Conservation (phyloP, 2,888 invertebrate genomes). For the Hermaeophaga mercurialis region DNA sequence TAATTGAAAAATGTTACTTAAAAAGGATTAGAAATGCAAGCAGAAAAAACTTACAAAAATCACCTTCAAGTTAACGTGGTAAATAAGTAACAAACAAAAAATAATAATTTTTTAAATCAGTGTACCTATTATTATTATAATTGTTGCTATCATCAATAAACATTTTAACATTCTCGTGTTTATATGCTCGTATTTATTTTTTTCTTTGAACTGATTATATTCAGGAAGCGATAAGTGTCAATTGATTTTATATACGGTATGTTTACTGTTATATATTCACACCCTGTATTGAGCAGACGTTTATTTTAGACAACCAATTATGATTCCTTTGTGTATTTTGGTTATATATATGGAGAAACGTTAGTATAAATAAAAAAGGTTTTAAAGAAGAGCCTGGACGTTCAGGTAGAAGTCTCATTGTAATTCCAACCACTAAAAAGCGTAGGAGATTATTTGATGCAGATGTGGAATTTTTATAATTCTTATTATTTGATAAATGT, state of each 20-base stretch:
- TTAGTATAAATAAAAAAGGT: slow-evolving; percentile 16
- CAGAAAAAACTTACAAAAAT: too few relatives aligned
- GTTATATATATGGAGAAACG: slow-evolving; percentile 10
- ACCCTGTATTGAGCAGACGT: slow-evolving; percentile 2
- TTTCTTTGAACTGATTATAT: neutral
- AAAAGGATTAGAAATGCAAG: too few relatives aligned
- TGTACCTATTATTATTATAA: too few relatives aligned
- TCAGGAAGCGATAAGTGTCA: slow-evolving; percentile 7
- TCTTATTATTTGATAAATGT: slow-evolving; percentile 45
- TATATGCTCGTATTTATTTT: neutral
- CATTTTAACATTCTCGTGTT: neutral
- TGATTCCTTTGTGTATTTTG: slow-evolving; percentile 15
- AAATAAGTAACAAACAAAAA: too few relatives aligned
- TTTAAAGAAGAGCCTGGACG: slow-evolving; percentile 5
- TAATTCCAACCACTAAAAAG: slow-evolving; percentile 39
- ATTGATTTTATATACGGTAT: slow-evolving; percentile 1
- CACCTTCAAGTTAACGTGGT: too few relatives aligned
- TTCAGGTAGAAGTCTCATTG: slow-evolving; percentile 33
- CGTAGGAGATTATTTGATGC: slow-evolving; percentile 37
- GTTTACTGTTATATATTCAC: slow-evolving; percentile 7
- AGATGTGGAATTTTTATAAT: slow-evolving; percentile 29
- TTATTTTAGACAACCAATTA: slow-evolving; percentile 8
- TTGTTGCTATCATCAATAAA: neutral
- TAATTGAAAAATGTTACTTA: too few relatives aligned
- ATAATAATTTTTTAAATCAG: too few relatives aligned